Evolutionary conservation across 1,140 invertebrate genomes (phyloP), one percentile per base, ranked within the genome.

Genomic region (Drosophila parabipectinata): DNA sequence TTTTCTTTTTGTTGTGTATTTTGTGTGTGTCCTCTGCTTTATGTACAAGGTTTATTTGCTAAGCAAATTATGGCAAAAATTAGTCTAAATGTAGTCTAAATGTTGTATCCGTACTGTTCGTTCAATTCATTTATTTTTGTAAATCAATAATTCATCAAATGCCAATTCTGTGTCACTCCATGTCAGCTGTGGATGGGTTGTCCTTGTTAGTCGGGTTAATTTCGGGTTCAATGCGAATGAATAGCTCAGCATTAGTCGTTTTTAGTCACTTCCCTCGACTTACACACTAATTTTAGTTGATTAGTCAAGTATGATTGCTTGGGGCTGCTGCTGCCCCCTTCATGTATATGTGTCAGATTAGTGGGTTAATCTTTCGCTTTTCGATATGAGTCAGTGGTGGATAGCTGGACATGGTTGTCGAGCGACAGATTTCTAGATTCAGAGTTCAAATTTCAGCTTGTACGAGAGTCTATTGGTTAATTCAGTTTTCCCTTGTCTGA

Each of bases 31-130:
- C 39, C 73, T 54, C 6, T 71, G 32, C 47, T 47, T 30, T 75
- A 54, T 75, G 52, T 77, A 68, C 56, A 76, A 48, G 58, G 72
- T 79, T 60, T 60, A 90, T 90, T 90, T 90, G 85, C 85, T 90
- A 75, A 81, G 85, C 85, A 90, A 90, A 90, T 90, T 90, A 90
- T 90, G 85, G 85, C 85, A 90, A 71, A 90, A 71, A 87, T 80
- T 80, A 88, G 57, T 90, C 83, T 88, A 87, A 53, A 78, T 21
- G 21, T 21, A 21, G 21, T 21, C 21, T 21, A 21, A 21, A 21
- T 21, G 21, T 21, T 21, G 21, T 21, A 21, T 21, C 21, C 21
- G 21, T 64, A 45, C 28, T 41, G 32, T 32, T 28, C 15, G 52
- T 55, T 54, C 39, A 54, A 59, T 67, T 48, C 78, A 58, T 66